Evolutionary conservation across 2,797 vertebrate species (phyloP).

Genomic region (Calcarius lapponicus): DNA sequence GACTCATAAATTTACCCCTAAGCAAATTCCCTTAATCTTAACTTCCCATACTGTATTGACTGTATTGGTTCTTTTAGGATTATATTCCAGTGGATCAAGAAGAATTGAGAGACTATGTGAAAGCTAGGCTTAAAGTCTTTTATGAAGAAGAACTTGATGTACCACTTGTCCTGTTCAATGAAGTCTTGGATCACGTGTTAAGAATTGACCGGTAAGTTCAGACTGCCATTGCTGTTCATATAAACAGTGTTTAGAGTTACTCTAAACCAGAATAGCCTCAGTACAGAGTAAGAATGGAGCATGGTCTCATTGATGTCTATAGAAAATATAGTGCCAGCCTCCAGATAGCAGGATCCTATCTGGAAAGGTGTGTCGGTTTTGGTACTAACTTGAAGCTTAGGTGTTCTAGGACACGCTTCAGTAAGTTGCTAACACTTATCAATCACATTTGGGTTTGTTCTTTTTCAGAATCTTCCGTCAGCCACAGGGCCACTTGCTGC

Average conservation of each 20-base stretch:
- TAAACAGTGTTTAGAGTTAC: not conserved
- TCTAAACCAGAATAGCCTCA: not conserved
- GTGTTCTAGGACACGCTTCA: not conserved
- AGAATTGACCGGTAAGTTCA: slow-evolving; percentile 90
- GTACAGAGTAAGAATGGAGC: not conserved
- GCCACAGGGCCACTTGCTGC: slow-evolving; percentile 95
- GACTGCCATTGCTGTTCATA: not conserved
- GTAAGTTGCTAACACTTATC: not conserved
- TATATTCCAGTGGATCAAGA: slow-evolving; percentile 99
- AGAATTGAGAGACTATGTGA: slow-evolving; percentile 96
- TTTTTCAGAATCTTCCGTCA: slow-evolving; percentile 95
- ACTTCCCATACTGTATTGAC: not conserved
- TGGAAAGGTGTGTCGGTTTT: not conserved
- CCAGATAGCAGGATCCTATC: not conserved
- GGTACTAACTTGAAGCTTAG: not conserved
- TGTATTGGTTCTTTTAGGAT: slow-evolving; percentile 79
- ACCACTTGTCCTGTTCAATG: slow-evolving; percentile 96
- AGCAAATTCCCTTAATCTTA: not conserved
- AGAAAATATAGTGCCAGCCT: not conserved
- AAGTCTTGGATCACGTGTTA: slow-evolving; percentile 96
- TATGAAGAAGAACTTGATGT: slow-evolving; percentile 98
- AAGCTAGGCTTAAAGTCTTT: slow-evolving; percentile 97
- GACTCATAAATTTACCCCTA: not conserved
- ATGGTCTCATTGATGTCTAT: not conserved
- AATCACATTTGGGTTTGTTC: not conserved